Evolutionary conservation across 92 coral and sea anemone species (phyloP), one percentile per base, ranked within the genome.

Genomic region (Muricea muricata): DNA sequence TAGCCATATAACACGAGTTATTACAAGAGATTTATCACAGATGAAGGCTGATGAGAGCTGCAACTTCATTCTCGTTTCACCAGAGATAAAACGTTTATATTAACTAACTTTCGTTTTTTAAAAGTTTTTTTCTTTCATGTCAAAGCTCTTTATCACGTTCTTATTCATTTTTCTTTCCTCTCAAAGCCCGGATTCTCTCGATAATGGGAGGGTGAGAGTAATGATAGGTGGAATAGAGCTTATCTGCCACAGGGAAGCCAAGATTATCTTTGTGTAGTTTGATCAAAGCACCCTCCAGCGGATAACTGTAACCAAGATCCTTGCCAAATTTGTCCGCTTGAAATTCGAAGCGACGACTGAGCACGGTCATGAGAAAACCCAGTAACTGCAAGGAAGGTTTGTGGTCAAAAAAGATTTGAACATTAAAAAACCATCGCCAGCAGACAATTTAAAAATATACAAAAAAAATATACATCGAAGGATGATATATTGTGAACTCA

Each of bases 181-280:
- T 93, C 75, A 96, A 79, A 46, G 97, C 99, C 69, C 94, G 84
- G 41, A 96, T 85, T 85, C 99, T 88, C 48, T 96, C 99, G 75
- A 96, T 82, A 41, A 96, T 89, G 31, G 95, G 97, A 13, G 99
- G 99, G 41, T 96, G 99, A 0, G 99, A 96, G 90, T 92, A 96
- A 73, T 96, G 99, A 29, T 93, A 96, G 0, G 94, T 94, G 0
- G 99, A 96, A 84, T 93, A 96, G 17, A 96, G 90, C 58, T 92
- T 91, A 78, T 96, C 99, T 25, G 99, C 97, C 73, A 96, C 97
- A 75, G 99, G 99, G 74, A 96, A 96, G 30, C 99, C 99, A 66
- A 96, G 93, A 90, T 96, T 96, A 61, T 96, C 99, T 52, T 92
- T 81, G 81, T 96, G 93, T 20, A 96, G 93, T 73, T 96, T 96